Percentiles rank a stretch among this genome's conserved stretches.
Evolutionary conservation across 2,888 invertebrate species (phyloP).

Genomic region (Seladonia tumulorum): DNA sequence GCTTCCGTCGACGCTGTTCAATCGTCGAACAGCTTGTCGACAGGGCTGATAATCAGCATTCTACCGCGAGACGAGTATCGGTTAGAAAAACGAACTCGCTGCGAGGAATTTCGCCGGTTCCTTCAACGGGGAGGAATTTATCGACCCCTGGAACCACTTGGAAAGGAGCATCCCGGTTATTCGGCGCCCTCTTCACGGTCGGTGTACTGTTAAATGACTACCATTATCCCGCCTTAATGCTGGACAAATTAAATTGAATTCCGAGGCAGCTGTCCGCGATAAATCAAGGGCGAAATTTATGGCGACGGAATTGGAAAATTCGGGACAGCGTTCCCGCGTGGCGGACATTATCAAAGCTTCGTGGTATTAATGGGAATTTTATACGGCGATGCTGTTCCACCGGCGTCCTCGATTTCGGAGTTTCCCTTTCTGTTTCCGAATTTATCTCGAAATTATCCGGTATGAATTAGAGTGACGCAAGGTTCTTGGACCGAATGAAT

Average conservation of each 20-base stretch:
- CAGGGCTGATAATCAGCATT: constrained; percentile 16
- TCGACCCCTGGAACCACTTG: not conserved
- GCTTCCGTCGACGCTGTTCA: not conserved
- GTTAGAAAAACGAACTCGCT: not conserved
- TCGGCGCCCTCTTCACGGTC: not conserved
- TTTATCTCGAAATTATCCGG: not conserved
- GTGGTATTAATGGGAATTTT: constrained; percentile 30
- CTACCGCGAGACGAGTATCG: not conserved
- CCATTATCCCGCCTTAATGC: constrained; percentile 21
- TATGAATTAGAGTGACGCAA: not conserved
- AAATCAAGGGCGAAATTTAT: constrained; percentile 26
- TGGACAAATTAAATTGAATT: constrained; percentile 40
- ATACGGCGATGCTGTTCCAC: constrained; percentile 3
- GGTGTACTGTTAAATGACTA: constrained; percentile 20
- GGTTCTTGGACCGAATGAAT: not conserved
- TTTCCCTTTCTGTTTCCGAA: not conserved
- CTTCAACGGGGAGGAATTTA: constrained; percentile 15
- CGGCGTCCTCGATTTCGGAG: not conserved
- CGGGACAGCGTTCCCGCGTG: not conserved
- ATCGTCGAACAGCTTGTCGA: not conserved
- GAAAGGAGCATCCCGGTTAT: not conserved
- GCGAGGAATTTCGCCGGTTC: not conserved
- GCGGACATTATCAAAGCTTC: not conserved
- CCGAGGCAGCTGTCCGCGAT: not conserved
- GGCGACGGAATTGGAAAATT: constrained; percentile 11